phyloP scores from a whole-genome alignment of 2,888 invertebrate species.

The Galerucella pusilla region DNA sequence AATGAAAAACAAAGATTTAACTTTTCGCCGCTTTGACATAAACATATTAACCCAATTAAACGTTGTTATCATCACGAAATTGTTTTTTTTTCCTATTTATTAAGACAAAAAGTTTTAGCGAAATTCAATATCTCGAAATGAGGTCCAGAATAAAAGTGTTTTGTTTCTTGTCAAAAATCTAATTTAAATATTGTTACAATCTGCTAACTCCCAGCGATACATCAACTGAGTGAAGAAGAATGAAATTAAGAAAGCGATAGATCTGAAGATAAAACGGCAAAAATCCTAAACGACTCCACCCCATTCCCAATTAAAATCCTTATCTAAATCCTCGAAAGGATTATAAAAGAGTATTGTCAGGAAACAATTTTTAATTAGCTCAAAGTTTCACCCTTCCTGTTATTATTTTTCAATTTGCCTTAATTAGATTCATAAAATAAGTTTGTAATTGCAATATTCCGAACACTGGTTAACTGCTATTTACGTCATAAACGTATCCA shows the following conservation, averaged over 20 bases:
- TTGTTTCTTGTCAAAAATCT: slow-evolving; percentile 27
- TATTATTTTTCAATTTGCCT: slow-evolving; percentile 48
- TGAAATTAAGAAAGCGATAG: slow-evolving; percentile 36
- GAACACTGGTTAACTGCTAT: slow-evolving; percentile 16
- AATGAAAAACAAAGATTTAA: neutral
- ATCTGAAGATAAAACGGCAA: slow-evolving; percentile 28
- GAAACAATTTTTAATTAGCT: slow-evolving; percentile 46
- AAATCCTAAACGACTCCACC: slow-evolving; percentile 25
- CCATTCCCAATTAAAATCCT: slow-evolving; percentile 31
- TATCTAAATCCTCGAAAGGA: slow-evolving; percentile 16
- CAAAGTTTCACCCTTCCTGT: slow-evolving; percentile 41
- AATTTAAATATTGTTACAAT: slow-evolving; percentile 34
- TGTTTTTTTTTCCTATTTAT: no score
- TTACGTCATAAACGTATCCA: slow-evolving; percentile 2
- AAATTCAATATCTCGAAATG: slow-evolving; percentile 22
- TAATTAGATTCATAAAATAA: slow-evolving; percentile 48
- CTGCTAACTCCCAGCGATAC: slow-evolving; percentile 32
- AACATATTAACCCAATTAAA: slow-evolving; percentile 7
- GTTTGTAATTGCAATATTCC: slow-evolving; percentile 46
- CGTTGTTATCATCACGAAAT: neutral
- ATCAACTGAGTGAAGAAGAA: slow-evolving; percentile 28
- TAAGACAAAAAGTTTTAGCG: neutral
- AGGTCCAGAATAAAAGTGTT: slow-evolving; percentile 16
- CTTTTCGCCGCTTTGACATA: slow-evolving; percentile 1
- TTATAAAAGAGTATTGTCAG: slow-evolving; percentile 33